Base-by-base conservation (phyloP, 2,113 vertebrate species). In the Eolophus roseicapilla region DNA sequence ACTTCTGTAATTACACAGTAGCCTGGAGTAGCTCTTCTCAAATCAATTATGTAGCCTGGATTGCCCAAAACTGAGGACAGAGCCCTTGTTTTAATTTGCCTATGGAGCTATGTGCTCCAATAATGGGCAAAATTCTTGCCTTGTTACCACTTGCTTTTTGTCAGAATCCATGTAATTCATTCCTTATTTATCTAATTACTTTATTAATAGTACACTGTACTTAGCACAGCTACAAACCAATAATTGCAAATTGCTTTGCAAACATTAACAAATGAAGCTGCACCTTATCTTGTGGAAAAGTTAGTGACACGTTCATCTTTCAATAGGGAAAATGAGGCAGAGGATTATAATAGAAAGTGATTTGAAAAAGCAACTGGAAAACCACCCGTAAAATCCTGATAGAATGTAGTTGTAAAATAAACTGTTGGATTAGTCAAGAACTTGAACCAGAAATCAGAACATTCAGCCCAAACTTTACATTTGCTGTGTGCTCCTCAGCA, bases 1-100 rank as follows among this genome's bases (percentile, higher is more conserved):
- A 96, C 97, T 97, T 98, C 97, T 97, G 95, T 98, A 98, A 98
- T 99, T 98, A 98, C 98, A 97, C 97, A 86, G 97, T 97, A 98
- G 98, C 97, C 97, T 98, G 97, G 97, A 98, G 97, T 96, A 97
- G 97, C 97, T 98, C 97, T 98, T 97, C 98, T 98, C 97, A 97
- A 98, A 98, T 98, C 98, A 98, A 98, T 98, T 98, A 98, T 95
- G 96, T 98, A 96, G 97, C 97, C 95, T 97, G 97, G 97, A 97
- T 98, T 97, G 98, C 97, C 97, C 96, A 97, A 98, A 98, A 97
- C 96, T 96, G 93, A 97, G 95, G 96, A 95, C 95, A 93, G 94
- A 93, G 95, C 90, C 96, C 84, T 95, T 96, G 91, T 97, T 98
- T 97, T 97, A 97, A 95, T 97, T 97, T 97, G 96, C 95, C 97